Evolutionary conservation across 2,888 invertebrate species (phyloP), one percentile per base, ranked within the genome.

Genomic region (Sisyra terminalis): DNA sequence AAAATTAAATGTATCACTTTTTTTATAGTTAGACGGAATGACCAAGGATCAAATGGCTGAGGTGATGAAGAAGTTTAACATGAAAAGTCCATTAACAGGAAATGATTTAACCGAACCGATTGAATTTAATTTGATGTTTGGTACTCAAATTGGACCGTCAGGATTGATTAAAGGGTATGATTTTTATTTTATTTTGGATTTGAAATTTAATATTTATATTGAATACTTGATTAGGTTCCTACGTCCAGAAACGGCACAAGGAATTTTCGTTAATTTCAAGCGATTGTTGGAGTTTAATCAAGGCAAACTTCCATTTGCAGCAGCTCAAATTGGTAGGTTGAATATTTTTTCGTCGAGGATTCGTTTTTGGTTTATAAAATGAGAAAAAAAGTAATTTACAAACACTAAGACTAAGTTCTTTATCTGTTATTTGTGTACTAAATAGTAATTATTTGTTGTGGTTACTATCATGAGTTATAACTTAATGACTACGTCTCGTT

Each of bases 241-340:
- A 15, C 75, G 98, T 46, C 98, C 98, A 15, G 98, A 99, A 69
- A 99, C 98, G 10, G 98, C 98, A 1, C 98, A 99, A 63, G 98
- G 98, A 17, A 99, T 99, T 51, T 99, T 99, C 66, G 97, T 99
- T 0, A 99, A 99, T 64, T 99, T 99, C 61, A 98, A 98, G 61
- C 73, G 98, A 10, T 70, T 99, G 17, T 63, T 98, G 43, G 96
- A 96, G 62, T 98, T 98, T 61, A 98, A 98, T 62, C 92, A 93
- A 57, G 96, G 94, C 6, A 78, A 77, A 48, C 61, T 97, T 29
- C 98, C 98, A 17, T 99, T 98, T 67, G 97, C 97, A 48, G 96
- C 93, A 43, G 97, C 97, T 9, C 98, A 99, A 68, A 96, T 99
- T 55, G 98, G 98, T n/a, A n/a, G n/a, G n/a, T n/a, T n/a, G n/a